These are phyloP conservation scores for Malacoctenus gilli DNA, from an alignment of 2,797 vertebrate species.

Conservation along the genomic window DNA sequence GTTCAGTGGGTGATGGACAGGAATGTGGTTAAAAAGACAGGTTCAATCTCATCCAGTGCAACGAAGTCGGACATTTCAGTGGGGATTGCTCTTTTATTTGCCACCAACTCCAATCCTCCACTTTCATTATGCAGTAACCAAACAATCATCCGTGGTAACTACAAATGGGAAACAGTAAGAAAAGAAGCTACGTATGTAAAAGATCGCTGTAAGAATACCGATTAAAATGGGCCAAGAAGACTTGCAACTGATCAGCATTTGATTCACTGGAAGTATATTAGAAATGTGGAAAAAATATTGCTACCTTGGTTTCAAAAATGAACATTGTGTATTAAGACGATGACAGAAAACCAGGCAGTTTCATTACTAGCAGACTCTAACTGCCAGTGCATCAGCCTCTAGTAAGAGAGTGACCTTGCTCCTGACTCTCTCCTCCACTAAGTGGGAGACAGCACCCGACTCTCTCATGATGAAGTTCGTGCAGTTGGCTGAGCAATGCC, in stretches of 20 bases:
- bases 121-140: conserved; percentile 43
- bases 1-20: conserved; percentile 51
- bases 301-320: background rate
- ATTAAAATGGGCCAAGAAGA: background rate
- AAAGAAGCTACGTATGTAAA: background rate
- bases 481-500: too few species aligned
- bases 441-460: too few species aligned
- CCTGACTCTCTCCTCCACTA: background rate
- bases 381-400: too few species aligned
- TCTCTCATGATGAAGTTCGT: too few species aligned
- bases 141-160: conserved; percentile 45
- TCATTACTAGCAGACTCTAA: too few species aligned
- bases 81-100: conserved; percentile 54
- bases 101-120: conserved; percentile 49
- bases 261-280: background rate
- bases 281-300: background rate
- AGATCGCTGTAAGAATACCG: too few species aligned
- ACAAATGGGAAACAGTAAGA: conserved; percentile 28
- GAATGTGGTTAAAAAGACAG: conserved; percentile 51
- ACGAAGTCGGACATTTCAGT: conserved; percentile 46
- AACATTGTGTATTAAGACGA: background rate
- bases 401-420: background rate
- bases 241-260: background rate
- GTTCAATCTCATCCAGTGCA: conserved; percentile 49
- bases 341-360: too few species aligned